Evolutionary conservation across 2,113 vertebrate species (phyloP).

Genomic region (Grallaria varia): DNA sequence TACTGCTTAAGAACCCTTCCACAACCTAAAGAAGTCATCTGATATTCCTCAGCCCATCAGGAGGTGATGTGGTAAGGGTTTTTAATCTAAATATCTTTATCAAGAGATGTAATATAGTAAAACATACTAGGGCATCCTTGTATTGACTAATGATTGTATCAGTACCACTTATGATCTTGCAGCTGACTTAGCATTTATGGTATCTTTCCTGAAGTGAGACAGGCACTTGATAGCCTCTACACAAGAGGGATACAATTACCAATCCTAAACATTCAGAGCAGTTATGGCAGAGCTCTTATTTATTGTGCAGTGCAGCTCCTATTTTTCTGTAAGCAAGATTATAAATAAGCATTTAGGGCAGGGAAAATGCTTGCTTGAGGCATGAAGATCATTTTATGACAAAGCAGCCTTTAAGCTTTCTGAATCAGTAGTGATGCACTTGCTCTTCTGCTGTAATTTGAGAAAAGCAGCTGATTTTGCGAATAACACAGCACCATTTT

Average conservation of each 20-base stretch:
- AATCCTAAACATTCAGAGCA: neutral
- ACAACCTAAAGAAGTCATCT: neutral
- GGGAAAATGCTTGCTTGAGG: neutral
- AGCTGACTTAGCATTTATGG: neutral
- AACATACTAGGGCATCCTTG: neutral
- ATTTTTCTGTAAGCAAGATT: neutral
- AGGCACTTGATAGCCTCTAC: neutral
- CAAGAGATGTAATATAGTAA: neutral
- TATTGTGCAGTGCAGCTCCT: neutral
- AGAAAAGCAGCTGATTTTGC: neutral
- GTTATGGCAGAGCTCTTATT: neutral
- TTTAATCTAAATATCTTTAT: neutral
- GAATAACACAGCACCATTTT: neutral
- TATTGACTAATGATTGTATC: neutral
- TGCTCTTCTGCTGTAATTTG: neutral
- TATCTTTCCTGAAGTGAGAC: neutral
- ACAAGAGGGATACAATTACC: neutral
- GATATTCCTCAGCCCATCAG: neutral
- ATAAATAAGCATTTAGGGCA: neutral
- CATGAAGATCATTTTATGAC: neutral
- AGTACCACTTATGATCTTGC: neutral
- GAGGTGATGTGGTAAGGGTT: neutral
- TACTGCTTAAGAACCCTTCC: neutral
- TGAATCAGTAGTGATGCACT: neutral
- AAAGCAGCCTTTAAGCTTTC: neutral